Evolutionary conservation across 2,113 vertebrate genomes (phyloP), one percentile per base, ranked within the genome.

Genomic region (Sphaerodactylus townsendi): DNA sequence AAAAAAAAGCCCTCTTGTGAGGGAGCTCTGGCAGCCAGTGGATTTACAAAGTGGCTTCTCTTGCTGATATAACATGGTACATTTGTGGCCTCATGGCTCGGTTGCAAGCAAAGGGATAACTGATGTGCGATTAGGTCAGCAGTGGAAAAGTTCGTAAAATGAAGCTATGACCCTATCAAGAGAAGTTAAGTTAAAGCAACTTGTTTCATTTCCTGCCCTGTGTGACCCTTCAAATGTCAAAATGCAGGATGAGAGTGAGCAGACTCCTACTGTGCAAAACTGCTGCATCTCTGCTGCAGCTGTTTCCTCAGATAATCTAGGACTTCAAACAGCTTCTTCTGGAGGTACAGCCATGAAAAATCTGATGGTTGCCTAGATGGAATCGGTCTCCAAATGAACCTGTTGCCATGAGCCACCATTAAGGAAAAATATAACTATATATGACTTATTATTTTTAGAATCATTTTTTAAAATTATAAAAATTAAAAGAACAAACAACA

Each of bases 21-120:
- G 46, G 15, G 33, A 77, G 69, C 46, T 70, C 50, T 59, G 50
- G 66, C 74, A 77, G 53, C 46, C 39, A 37, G 74, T 70, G 50
- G 74, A 59, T 56, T 53, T 84, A 28, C 74, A 84, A 84, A 56
- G 28, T 74, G n/a, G 35, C 46, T 84, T 84, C 15, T 21, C 39
- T 46, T 39, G 65, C 50, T 77, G 74, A 46, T 59, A 59, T 69
- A 44, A 70, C 30, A 56, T 35, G 62, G 50, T 35, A 59, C 50
- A 62, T 46, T 21, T 71, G n/a, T 59, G 50, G 65, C 50, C 37
- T 59, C n/a, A 48, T 14, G 4, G 81, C 44, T 28, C 48, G 65
- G 13, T 71, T 84, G 48, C 65, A 78, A 78, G 65, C 28, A n/a
- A 25, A 77, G 56, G 33, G 82, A 59, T 70, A 84, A 50, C 50